Percentiles rank a stretch among this genome's conserved stretches.
These are phyloP conservation scores for Erythrolamprus reginae DNA, from an alignment of 2,113 vertebrate genomes.

Conservation along the genomic window DNA sequence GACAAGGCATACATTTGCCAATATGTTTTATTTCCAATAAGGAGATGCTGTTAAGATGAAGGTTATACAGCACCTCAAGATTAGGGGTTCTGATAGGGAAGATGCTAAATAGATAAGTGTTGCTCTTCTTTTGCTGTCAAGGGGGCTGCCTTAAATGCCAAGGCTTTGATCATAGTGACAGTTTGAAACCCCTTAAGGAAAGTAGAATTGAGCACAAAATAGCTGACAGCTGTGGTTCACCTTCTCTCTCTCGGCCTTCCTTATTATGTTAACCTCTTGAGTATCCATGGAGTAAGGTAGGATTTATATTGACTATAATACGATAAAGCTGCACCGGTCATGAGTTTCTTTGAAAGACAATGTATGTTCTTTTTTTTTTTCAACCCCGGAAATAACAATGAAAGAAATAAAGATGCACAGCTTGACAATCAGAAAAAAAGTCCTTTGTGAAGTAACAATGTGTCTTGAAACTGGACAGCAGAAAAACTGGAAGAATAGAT, in stretches of 20 bases:
- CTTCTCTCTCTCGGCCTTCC: constrained; percentile 25
- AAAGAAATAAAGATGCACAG: constrained; percentile 1
- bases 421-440: neutral
- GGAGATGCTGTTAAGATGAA: constrained; percentile 27
- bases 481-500: neutral
- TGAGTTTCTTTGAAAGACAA: constrained; percentile 25
- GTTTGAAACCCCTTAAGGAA: constrained; percentile 62
- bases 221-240: constrained; percentile 48
- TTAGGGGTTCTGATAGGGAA: constrained; percentile 50
- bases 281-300: constrained; percentile 33
- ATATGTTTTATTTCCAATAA: constrained; percentile 4
- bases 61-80: constrained; percentile 18
- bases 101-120: constrained; percentile 50
- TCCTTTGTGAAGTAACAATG: neutral
- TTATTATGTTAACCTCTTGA: constrained; percentile 47
- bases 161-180: constrained; percentile 64
- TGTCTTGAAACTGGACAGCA: neutral
- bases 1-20: constrained; percentile 11
- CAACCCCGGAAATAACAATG: neutral
- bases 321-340: constrained; percentile 23
- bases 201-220: constrained; percentile 58
- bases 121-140: constrained; percentile 40
- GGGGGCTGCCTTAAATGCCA: constrained; percentile 47
- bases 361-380: constrained; percentile 29
- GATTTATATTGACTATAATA: constrained; percentile 7